These are phyloP conservation scores for Danio kyathit DNA, from an alignment of 2,797 vertebrate species.

Conservation along the genomic window DNA sequence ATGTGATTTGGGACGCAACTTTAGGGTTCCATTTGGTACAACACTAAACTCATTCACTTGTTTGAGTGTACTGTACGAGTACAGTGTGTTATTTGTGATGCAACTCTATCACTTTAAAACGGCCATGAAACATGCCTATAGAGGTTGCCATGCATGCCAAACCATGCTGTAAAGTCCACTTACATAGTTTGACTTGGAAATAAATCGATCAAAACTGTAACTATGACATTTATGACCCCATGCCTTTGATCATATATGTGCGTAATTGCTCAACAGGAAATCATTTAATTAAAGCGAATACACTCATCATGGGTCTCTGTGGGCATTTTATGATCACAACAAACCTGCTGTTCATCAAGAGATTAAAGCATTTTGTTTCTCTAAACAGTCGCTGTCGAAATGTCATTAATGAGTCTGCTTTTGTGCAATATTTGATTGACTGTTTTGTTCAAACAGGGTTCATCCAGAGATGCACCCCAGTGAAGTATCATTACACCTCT, in stretches of 20 bases:
- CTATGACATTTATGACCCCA: conserved; percentile 25
- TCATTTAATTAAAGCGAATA: conserved; percentile 23
- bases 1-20: too few relatives aligned
- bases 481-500: conserved; percentile 96
- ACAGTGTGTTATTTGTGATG: too few relatives aligned
- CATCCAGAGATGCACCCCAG: conserved; percentile 88
- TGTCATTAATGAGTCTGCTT: not conserved
- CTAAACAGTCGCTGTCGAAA: conserved; percentile 1
- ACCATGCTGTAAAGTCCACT: not conserved
- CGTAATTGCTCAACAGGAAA: conserved; percentile 28
- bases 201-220: not conserved
- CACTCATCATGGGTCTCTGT: not conserved
- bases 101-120: too few relatives aligned
- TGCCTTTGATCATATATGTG: not conserved
- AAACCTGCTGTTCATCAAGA: conserved; percentile 27
- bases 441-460: conserved; percentile 76
- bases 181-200: not conserved
- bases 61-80: too few relatives aligned
- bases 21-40: too few relatives aligned
- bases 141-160: too few relatives aligned
- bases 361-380: not conserved
- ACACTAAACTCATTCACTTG: too few relatives aligned
- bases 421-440: conserved; percentile 22
- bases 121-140: too few relatives aligned
- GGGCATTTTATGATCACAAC: conserved; percentile 12